Conservation (phyloP, 2,888 invertebrate species). For the Euclidia mi region DNA sequence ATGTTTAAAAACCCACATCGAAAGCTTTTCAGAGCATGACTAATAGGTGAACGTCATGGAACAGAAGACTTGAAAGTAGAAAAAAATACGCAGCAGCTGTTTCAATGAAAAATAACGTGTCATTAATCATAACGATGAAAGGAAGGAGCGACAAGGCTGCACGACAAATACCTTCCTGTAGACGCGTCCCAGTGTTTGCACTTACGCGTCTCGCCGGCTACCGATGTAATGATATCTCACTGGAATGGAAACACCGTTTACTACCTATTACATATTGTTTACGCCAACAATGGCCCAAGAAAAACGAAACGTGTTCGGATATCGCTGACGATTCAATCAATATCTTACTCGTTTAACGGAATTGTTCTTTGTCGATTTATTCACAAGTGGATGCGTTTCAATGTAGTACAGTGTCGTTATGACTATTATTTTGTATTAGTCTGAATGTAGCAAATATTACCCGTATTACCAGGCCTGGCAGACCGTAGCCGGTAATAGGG, state of each 20-base stretch:
- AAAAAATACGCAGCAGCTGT: slow-evolving; percentile 87
- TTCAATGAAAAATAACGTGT: slow-evolving; percentile 87
- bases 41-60: slow-evolving; percentile 83
- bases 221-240: slow-evolving; percentile 64
- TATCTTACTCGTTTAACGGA: slow-evolving; percentile 47
- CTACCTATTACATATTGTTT: slow-evolving; percentile 69
- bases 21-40: slow-evolving; percentile 81
- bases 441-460: slow-evolving; percentile 36
- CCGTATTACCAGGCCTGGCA: slow-evolving; percentile 41
- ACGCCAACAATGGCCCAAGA: slow-evolving; percentile 61
- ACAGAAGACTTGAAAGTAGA: slow-evolving; percentile 82
- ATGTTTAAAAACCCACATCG: slow-evolving; percentile 76
- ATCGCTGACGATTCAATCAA: slow-evolving; percentile 63
- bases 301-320: slow-evolving; percentile 67
- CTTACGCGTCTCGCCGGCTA: slow-evolving; percentile 62
- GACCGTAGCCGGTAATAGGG: slow-evolving; percentile 64
- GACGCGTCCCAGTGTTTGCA: slow-evolving; percentile 68
- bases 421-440: slow-evolving; percentile 34
- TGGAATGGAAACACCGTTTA: slow-evolving; percentile 65
- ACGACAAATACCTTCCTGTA: slow-evolving; percentile 85
- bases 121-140: slow-evolving; percentile 87
- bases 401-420: slow-evolving; percentile 10
- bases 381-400: slow-evolving; percentile 9
- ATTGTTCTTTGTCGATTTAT: slow-evolving; percentile 27
- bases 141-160: slow-evolving; percentile 80